Evolutionary conservation across 2,888 invertebrate genomes (phyloP).

Genomic region (Amiota communis): DNA sequence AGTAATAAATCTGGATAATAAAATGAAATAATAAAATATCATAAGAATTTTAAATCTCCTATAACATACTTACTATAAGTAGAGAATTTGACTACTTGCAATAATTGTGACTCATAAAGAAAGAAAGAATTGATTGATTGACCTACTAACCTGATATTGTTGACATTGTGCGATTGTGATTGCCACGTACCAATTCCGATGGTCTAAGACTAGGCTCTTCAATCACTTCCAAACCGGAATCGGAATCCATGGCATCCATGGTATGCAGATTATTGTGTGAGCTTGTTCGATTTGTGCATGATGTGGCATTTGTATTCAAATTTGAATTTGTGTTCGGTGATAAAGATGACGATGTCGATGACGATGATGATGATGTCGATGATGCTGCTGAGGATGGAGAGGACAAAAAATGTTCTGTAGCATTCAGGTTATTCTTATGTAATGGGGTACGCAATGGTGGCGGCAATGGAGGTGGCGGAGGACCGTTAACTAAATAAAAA

Average conservation of each 20-base stretch:
- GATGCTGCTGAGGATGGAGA: neutral
- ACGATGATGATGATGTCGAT: neutral
- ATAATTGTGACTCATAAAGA: neutral
- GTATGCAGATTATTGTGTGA: slow-evolving; percentile 50
- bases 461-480: slow-evolving; percentile 83
- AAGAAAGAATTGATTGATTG: neutral
- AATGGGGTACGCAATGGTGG: slow-evolving; percentile 75
- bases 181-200: slow-evolving; percentile 78
- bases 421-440: slow-evolving; percentile 43
- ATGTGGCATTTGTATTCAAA: slow-evolving; percentile 40
- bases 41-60: neutral
- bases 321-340: slow-evolving; percentile 39
- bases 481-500: slow-evolving; percentile 72
- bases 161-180: slow-evolving; percentile 76
- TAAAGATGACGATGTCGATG: slow-evolving; percentile 13
- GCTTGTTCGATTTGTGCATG: slow-evolving; percentile 42
- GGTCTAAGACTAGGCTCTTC: slow-evolving; percentile 81
- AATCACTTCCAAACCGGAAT: slow-evolving; percentile 76
- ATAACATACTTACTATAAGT: too few species aligned
- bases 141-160: slow-evolving; percentile 74
- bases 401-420: slow-evolving; percentile 26
- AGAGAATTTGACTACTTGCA: neutral
- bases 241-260: slow-evolving; percentile 66
- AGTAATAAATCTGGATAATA: too few species aligned
- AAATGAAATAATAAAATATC: neutral